Evolutionary conservation across 2,797 vertebrate genomes (phyloP).

Genomic region (Leuciscus waleckii): DNA sequence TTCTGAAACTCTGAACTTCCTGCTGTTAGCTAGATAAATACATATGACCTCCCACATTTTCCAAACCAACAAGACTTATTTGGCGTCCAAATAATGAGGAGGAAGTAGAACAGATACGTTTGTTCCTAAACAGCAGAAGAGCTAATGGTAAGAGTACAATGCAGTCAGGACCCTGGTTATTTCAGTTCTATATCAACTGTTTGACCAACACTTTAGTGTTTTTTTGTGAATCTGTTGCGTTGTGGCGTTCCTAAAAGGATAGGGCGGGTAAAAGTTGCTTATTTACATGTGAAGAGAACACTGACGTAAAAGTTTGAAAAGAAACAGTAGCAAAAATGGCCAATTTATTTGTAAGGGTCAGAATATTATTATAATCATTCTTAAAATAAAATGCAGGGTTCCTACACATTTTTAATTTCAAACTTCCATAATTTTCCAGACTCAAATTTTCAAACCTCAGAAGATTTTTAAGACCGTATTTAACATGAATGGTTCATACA

Average conservation of each 20-base stretch:
- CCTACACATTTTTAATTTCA: too few relatives aligned
- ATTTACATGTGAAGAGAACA: background rate
- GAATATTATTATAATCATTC: background rate
- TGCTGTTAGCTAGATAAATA: background rate
- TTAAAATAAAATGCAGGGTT: too few relatives aligned
- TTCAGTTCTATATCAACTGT: background rate
- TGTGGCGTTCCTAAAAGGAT: background rate
- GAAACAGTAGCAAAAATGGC: background rate
- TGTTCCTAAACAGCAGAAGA: background rate
- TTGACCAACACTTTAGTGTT: background rate
- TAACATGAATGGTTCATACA: too few relatives aligned
- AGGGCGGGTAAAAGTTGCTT: background rate
- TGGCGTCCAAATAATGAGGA: background rate
- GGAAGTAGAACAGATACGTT: background rate
- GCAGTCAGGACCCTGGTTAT: background rate
- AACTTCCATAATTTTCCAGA: too few relatives aligned
- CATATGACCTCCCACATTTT: background rate
- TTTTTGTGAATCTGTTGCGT: background rate
- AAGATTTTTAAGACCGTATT: too few relatives aligned
- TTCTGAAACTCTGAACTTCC: conserved; percentile 18
- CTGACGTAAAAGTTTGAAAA: background rate
- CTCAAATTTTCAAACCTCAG: too few relatives aligned
- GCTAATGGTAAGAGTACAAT: background rate
- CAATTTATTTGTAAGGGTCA: background rate
- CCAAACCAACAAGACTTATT: background rate